phyloP scores from a whole-genome alignment of 2,888 invertebrate species.

The Fabriciana adippe region DNA sequence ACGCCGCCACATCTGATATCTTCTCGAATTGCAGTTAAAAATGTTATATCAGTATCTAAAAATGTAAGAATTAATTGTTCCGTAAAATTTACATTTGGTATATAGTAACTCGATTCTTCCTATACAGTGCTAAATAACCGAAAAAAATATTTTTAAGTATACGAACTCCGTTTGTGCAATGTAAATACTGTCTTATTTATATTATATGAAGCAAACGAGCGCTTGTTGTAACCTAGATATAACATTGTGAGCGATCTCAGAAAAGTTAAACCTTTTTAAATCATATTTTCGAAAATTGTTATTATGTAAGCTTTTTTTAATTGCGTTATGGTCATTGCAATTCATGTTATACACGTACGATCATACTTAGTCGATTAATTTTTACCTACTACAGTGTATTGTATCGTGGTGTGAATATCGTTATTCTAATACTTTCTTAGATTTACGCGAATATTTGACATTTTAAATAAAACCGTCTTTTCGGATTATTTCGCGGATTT shows the following conservation, averaged over 20 bases:
- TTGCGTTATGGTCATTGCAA: conserved; percentile 1
- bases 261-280: conserved; percentile 7
- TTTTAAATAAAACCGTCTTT: not conserved
- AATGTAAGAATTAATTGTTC: conserved; percentile 1
- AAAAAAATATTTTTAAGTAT: conserved; percentile 42
- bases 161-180: conserved; percentile 58
- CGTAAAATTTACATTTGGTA: conserved; percentile 35
- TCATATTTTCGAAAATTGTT: conserved; percentile 8
- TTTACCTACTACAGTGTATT: conserved; percentile 16
- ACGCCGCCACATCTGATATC: conserved; percentile 9
- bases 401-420: conserved; percentile 14
- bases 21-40: not conserved
- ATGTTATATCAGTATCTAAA: conserved; percentile 8
- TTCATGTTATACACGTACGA: conserved; percentile 10
- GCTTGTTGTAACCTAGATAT: conserved; percentile 30
- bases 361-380: conserved; percentile 7
- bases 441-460: too few species aligned
- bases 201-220: conserved; percentile 33
- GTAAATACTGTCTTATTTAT: conserved; percentile 60
- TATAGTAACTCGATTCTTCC: conserved; percentile 54
- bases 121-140: conserved; percentile 59
- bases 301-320: conserved; percentile 11
- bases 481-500: too few species aligned
- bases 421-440: not conserved
- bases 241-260: conserved; percentile 14